A percentile compares a stretch with the other conserved stretches of the same genome.
These are phyloP conservation scores for Notamacropus eugenii DNA, from an alignment of 2,797 vertebrate species.

Conservation along the genomic window DNA sequence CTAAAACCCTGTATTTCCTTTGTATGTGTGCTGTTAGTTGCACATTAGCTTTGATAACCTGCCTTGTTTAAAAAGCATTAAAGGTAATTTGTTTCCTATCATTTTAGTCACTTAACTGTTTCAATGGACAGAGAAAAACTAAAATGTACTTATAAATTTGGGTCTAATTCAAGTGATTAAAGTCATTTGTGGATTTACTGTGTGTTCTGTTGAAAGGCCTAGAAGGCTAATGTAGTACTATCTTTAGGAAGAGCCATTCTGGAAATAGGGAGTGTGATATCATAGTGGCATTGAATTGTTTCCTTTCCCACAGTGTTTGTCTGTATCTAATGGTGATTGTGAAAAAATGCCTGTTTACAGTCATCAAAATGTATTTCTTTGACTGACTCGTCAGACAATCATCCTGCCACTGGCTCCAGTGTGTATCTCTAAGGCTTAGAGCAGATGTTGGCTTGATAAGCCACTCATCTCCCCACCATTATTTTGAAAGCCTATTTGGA, in stretches of 20 bases:
- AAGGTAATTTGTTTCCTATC: conserved; percentile 51
- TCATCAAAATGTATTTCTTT: conserved; percentile 74
- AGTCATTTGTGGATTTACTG: conserved; percentile 57
- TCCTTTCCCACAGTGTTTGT: conserved; percentile 69
- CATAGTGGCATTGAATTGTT: conserved; percentile 67
- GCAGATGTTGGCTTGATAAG: conserved; percentile 67
- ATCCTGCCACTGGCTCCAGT: conserved; percentile 25
- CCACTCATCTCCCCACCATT: conserved; percentile 53
- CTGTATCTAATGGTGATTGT: conserved; percentile 69
- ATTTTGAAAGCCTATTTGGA: conserved; percentile 74
- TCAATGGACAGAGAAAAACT: conserved; percentile 2
- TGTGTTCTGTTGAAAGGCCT: conserved; percentile 49
- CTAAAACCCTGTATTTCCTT: conserved; percentile 64
- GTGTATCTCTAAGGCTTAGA: conserved; percentile 30
- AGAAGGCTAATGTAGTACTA: conserved; percentile 48
- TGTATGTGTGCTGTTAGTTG: conserved; percentile 60
- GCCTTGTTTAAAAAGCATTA: conserved; percentile 73
- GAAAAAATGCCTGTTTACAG: conserved; percentile 64
- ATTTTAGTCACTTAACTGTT: conserved; percentile 46
- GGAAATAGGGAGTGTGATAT: conserved; percentile 54
- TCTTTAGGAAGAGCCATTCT: conserved; percentile 68
- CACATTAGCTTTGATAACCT: neutral
- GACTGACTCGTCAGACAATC: conserved; percentile 48
- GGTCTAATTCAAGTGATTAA: conserved; percentile 70
- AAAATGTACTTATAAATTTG: conserved; percentile 51